A percentile compares a stretch with the other conserved stretches of the same genome.
Evolutionary conservation across 2,113 vertebrate genomes (phyloP).

Genomic region (Taxidea taxus): DNA sequence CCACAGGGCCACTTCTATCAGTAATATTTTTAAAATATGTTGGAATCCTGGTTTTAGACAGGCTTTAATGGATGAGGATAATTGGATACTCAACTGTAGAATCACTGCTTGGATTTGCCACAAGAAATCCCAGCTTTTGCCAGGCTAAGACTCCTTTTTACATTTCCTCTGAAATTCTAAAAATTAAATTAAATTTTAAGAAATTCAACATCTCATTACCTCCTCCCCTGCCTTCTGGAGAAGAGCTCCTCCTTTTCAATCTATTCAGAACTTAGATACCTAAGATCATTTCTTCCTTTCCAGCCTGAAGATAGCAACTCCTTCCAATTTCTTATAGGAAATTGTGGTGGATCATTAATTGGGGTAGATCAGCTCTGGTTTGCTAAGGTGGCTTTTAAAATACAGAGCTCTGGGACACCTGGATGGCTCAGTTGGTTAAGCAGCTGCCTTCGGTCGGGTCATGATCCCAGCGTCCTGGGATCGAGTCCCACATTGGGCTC

Average conservation of each 20-base stretch:
- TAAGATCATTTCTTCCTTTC: not conserved
- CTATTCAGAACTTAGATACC: not conserved
- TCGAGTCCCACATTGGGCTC: no score
- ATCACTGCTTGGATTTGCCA: not conserved
- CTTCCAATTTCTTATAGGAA: not conserved
- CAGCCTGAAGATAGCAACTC: not conserved
- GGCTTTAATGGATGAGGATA: not conserved
- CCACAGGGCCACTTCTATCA: not conserved
- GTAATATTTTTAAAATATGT: not conserved
- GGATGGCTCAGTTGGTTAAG: no score
- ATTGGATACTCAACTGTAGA: not conserved
- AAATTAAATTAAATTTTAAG: not conserved
- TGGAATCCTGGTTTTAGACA: not conserved
- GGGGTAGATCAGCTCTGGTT: not conserved
- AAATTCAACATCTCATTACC: not conserved
- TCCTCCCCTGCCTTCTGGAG: not conserved
- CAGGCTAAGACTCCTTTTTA: not conserved
- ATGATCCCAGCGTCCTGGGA: no score
- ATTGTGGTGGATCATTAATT: not conserved
- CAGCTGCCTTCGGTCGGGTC: no score
- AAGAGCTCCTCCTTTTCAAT: not conserved
- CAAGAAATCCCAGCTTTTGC: not conserved
- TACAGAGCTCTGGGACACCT: not conserved
- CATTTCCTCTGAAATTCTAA: not conserved
- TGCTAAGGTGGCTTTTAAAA: not conserved